phyloP scores from a whole-genome alignment of 2,888 invertebrate genomes.

The Platerodrilus igneus region DNA sequence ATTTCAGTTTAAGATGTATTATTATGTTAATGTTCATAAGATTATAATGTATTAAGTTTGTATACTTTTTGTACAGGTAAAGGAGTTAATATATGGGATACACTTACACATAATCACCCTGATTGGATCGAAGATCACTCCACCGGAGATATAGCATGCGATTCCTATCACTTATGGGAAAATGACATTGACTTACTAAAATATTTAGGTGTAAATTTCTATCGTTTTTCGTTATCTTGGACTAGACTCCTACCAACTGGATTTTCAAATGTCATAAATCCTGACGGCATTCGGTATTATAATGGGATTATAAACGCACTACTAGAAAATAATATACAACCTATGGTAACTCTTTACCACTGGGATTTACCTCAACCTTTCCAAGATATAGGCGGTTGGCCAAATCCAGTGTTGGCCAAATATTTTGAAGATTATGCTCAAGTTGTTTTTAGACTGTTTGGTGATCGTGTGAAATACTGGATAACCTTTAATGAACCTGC shows the following conservation, averaged over 20 bases:
- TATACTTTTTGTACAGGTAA: too few relatives aligned
- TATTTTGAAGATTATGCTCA: slow-evolving; percentile 60
- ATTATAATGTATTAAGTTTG: too few relatives aligned
- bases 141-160: slow-evolving; percentile 36
- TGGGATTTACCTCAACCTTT: slow-evolving; percentile 60
- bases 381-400: slow-evolving; percentile 61
- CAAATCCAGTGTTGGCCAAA: slow-evolving; percentile 52
- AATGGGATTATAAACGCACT: slow-evolving; percentile 56
- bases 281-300: slow-evolving; percentile 60
- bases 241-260: slow-evolving; percentile 59
- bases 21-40: too few relatives aligned
- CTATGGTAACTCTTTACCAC: slow-evolving; percentile 60
- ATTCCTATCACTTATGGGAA: slow-evolving; percentile 35
- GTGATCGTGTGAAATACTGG: slow-evolving; percentile 49
- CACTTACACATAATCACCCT: slow-evolving; percentile 43
- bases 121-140: slow-evolving; percentile 31
- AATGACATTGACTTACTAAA: slow-evolving; percentile 32
- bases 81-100: slow-evolving; percentile 53
- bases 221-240: slow-evolving; percentile 60
- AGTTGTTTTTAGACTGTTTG: slow-evolving; percentile 45
- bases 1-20: too few relatives aligned
- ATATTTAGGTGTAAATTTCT: slow-evolving; percentile 43
- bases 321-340: slow-evolving; percentile 51
- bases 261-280: slow-evolving; percentile 53
- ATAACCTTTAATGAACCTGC: slow-evolving; percentile 54